Evolutionary conservation across 2,888 invertebrate species (phyloP).

Genomic region (Drosophila kuntzei): DNA sequence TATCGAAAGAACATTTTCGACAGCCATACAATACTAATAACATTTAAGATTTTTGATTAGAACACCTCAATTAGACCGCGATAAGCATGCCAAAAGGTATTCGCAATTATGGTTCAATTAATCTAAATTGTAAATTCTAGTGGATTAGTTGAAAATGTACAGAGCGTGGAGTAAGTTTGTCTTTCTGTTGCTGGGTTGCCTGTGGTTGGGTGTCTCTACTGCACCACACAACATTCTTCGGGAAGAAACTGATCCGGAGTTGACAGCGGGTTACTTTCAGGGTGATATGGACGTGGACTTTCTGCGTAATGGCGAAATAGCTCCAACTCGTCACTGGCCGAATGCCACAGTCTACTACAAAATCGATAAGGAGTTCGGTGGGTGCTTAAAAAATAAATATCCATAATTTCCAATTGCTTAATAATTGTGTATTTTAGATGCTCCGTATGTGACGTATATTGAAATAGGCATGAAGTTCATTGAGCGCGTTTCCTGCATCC

Average conservation of each 20-base stretch:
- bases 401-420: neutral
- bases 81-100: slow-evolving; percentile 19
- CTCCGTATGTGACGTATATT: slow-evolving; percentile 87
- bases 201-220: slow-evolving; percentile 5
- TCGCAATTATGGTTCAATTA: slow-evolving; percentile 16
- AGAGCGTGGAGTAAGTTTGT: slow-evolving; percentile 23
- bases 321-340: slow-evolving; percentile 87
- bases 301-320: slow-evolving; percentile 87
- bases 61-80: neutral
- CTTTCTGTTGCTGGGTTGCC: slow-evolving; percentile 13
- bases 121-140: neutral
- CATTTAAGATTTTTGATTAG: neutral
- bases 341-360: slow-evolving; percentile 89
- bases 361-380: slow-evolving; percentile 66
- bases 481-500: slow-evolving; percentile 90
- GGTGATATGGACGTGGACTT: slow-evolving; percentile 90
- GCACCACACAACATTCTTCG: slow-evolving; percentile 14
- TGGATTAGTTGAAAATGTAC: slow-evolving; percentile 52
- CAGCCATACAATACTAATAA: neutral
- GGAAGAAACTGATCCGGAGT: slow-evolving; percentile 88
- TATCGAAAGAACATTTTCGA: slow-evolving; percentile 2
- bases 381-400: neutral
- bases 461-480: slow-evolving; percentile 89
- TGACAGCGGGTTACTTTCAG: slow-evolving; percentile 90
- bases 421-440: slow-evolving; percentile 49